These are phyloP conservation scores for Fragum fragum DNA, from an alignment of 2,888 invertebrate species.

Conservation along the genomic window DNA sequence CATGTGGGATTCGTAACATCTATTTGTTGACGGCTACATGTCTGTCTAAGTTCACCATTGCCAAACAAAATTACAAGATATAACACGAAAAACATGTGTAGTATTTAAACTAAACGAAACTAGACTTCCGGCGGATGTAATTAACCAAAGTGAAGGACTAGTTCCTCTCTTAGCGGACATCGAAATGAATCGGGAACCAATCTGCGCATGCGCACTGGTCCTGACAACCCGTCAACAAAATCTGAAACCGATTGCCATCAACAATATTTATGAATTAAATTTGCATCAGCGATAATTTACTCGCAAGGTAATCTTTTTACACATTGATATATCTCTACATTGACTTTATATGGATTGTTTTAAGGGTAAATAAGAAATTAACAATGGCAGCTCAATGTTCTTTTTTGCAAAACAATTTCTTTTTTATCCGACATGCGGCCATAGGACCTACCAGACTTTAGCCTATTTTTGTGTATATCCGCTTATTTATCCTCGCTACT, in stretches of 20 bases:
- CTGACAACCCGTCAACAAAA: constrained; percentile 81
- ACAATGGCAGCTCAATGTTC: too few relatives aligned
- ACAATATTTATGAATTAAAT: constrained; percentile 24
- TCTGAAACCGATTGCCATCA: constrained; percentile 58
- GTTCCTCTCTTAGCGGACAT: constrained; percentile 4
- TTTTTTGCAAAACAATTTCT: too few relatives aligned
- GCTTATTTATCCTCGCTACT: too few relatives aligned
- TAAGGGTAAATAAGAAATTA: too few relatives aligned
- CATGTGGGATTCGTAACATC: neutral
- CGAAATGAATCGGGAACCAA: constrained; percentile 35
- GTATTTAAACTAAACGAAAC: neutral
- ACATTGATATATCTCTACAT: too few relatives aligned
- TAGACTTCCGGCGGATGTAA: neutral
- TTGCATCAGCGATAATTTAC: neutral
- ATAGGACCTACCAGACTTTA: too few relatives aligned
- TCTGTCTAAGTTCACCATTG: neutral
- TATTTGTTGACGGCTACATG: too few relatives aligned
- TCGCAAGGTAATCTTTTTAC: neutral
- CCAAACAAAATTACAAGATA: neutral
- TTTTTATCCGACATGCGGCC: too few relatives aligned
- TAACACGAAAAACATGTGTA: neutral
- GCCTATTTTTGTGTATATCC: too few relatives aligned
- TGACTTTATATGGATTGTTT: too few relatives aligned
- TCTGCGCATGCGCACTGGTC: constrained; percentile 76
- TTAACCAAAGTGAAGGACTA: neutral